Evolutionary conservation across 2,888 invertebrate genomes (phyloP).

Genomic region (Drosophila borealis): DNA sequence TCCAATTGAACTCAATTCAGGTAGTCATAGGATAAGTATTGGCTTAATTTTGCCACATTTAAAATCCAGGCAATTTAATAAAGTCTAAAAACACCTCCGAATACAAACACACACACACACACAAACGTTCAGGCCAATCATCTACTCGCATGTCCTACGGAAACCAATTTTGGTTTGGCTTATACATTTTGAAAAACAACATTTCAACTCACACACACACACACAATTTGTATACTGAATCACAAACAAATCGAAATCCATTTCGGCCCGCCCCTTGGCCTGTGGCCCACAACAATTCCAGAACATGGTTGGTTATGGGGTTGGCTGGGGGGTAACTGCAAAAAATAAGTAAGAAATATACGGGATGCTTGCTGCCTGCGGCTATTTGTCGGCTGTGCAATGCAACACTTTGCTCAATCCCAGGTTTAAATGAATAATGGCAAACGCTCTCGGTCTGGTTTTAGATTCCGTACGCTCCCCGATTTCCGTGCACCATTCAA

Average conservation of each 20-base stretch:
- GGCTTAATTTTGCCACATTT: constrained; percentile 29
- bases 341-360: constrained; percentile 27
- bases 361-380: constrained; percentile 44
- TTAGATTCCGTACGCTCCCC: constrained; percentile 6
- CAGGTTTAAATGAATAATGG: constrained; percentile 75
- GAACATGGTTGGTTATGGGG: neutral
- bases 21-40: neutral
- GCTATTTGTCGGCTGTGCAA: constrained; percentile 64
- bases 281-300: neutral
- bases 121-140: constrained; percentile 7
- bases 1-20: constrained; percentile 20
- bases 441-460: constrained; percentile 27
- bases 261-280: constrained; percentile 3
- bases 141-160: constrained; percentile 27
- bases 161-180: constrained; percentile 61
- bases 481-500: neutral
- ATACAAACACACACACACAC: neutral
- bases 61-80: constrained; percentile 69
- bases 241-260: constrained; percentile 71
- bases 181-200: constrained; percentile 47
- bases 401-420: constrained; percentile 64
- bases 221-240: constrained; percentile 65
- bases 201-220: constrained; percentile 18
- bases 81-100: constrained; percentile 44
- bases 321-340: neutral